Evolutionary conservation across 2,113 vertebrate genomes (phyloP).

Genomic region (Triplophysa rosa): DNA sequence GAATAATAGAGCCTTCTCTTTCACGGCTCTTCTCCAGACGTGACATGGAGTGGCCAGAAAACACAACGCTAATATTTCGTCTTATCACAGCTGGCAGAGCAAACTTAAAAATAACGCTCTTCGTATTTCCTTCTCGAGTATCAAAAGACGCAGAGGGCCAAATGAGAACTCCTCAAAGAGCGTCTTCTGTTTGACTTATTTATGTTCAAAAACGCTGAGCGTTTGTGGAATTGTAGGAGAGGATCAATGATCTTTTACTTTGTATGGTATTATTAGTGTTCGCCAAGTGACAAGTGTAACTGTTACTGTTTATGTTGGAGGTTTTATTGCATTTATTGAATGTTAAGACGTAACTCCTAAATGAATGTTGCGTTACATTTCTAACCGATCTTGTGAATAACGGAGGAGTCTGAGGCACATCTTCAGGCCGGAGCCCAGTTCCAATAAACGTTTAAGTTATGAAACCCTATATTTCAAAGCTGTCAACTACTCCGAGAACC

Average conservation of each 20-base stretch:
- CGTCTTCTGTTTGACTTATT: background rate
- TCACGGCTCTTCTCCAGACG: slow-evolving; percentile 61
- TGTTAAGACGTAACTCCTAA: too few species aligned
- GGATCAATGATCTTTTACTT: background rate
- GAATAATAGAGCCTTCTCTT: slow-evolving; percentile 63
- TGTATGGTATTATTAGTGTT: background rate
- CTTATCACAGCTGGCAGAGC: slow-evolving; percentile 36
- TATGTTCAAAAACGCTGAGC: too few species aligned
- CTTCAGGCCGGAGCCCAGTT: too few species aligned
- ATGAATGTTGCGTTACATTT: too few species aligned
- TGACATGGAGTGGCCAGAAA: slow-evolving; percentile 64
- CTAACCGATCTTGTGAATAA: too few species aligned
- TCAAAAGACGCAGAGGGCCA: slow-evolving; percentile 30
- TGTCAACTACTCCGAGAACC: too few species aligned
- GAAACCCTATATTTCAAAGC: too few species aligned
- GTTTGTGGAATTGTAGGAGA: background rate
- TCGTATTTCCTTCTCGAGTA: slow-evolving; percentile 28
- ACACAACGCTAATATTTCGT: slow-evolving; percentile 60
- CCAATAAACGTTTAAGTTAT: too few species aligned
- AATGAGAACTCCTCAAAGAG: slow-evolving; percentile 12
- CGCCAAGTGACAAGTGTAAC: background rate
- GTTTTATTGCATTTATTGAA: too few species aligned
- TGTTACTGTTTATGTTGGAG: too few species aligned
- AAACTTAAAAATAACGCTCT: slow-evolving; percentile 62
- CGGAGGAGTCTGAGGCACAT: too few species aligned